A percentile compares a stretch with the other conserved stretches of the same genome.
These are phyloP conservation scores for Oceanodroma leucorhoa DNA, from an alignment of 2,797 vertebrate genomes.

Conservation along the genomic window DNA sequence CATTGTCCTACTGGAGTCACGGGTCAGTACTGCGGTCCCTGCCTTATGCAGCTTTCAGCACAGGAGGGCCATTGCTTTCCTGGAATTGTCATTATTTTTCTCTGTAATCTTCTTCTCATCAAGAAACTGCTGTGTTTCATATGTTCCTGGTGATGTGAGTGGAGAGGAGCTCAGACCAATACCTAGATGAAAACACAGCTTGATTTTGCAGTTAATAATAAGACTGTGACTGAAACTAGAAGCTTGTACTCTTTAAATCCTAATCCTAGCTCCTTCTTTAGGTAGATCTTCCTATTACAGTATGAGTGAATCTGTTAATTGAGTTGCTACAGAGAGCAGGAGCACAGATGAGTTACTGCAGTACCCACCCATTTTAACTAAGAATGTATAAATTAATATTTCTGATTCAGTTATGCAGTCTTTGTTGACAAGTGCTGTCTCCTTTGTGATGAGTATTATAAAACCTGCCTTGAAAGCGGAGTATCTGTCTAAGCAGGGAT, in stretches of 20 bases:
- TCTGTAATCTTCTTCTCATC: neutral
- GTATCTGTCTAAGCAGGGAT: neutral
- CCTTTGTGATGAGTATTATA: neutral
- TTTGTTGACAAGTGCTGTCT: neutral
- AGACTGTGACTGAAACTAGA: neutral
- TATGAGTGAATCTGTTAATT: neutral
- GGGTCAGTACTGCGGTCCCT: neutral
- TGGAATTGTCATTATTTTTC: neutral
- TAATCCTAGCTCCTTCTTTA: neutral
- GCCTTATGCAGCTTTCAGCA: neutral
- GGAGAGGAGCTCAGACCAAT: neutral
- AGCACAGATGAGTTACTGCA: neutral
- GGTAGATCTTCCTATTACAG: neutral
- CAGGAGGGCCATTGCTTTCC: neutral
- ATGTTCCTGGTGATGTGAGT: neutral
- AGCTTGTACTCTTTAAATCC: neutral
- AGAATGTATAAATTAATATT: neutral
- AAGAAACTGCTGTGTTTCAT: neutral
- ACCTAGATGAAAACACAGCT: neutral
- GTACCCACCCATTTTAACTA: neutral
- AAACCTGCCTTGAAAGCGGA: neutral
- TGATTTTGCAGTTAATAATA: constrained; percentile 2
- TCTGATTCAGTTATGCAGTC: neutral
- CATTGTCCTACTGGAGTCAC: neutral
- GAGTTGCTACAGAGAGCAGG: neutral